These are phyloP conservation scores for Bicyclus anynana DNA, from an alignment of 1,140 invertebrate species.

Conservation along the genomic window DNA sequence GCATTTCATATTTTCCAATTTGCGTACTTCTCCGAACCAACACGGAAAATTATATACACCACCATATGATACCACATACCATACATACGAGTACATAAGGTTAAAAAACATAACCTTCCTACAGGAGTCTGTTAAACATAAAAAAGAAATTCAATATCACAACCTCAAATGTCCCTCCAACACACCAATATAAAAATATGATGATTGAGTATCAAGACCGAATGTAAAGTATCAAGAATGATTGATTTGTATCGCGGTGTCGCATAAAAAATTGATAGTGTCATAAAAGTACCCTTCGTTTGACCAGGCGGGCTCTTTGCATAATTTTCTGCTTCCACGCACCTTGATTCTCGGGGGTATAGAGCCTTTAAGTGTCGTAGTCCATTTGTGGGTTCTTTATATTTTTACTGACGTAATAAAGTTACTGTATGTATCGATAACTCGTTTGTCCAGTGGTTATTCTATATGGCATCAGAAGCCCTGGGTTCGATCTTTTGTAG, in stretches of 20 bases:
- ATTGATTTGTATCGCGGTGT: constrained; percentile 22
- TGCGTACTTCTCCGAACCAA: no score
- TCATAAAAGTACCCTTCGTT: constrained; percentile 16
- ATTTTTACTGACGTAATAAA: neutral
- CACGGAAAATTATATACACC: no score
- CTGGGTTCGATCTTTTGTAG: no score
- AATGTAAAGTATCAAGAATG: constrained; percentile 18
- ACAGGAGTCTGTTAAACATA: no score
- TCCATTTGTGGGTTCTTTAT: constrained; percentile 11
- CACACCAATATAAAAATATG: constrained; percentile 13
- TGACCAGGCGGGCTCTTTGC: constrained; percentile 20
- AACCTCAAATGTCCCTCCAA: constrained; percentile 6
- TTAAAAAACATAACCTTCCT: no score
- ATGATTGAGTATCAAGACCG: constrained; percentile 17
- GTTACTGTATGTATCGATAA: no score
- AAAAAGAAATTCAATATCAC: constrained; percentile 8
- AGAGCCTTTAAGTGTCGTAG: constrained; percentile 17
- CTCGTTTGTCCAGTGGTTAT: no score
- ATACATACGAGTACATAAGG: no score
- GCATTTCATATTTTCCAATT: no score
- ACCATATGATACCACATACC: no score
- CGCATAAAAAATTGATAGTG: constrained; percentile 20
- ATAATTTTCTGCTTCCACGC: constrained; percentile 23
- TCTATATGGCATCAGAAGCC: no score
- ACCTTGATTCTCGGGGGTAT: constrained; percentile 22